These are phyloP conservation scores for Proctacanthus coquilletti DNA, from an alignment of 1,140 invertebrate species.

Conservation along the genomic window DNA sequence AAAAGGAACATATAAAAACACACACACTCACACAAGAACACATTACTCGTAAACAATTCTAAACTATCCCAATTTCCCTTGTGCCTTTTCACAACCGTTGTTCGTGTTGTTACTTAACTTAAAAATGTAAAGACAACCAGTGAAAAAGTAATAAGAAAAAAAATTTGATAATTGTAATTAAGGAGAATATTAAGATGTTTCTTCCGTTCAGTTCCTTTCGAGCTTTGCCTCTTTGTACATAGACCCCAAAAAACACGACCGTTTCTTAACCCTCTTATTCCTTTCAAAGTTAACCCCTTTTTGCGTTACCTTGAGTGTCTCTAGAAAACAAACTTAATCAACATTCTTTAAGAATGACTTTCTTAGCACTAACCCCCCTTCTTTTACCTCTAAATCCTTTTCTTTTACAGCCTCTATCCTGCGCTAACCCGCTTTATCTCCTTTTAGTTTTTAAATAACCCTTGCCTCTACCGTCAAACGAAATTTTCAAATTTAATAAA, in stretches of 20 bases:
- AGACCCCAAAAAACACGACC: too few relatives aligned
- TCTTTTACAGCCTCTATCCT: too few relatives aligned
- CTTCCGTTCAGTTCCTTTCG: not conserved
- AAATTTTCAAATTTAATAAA: not conserved
- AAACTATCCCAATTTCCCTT: slow-evolving; percentile 1
- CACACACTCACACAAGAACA: too few relatives aligned
- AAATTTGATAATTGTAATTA: not conserved
- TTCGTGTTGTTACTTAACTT: not conserved
- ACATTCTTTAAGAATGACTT: too few relatives aligned
- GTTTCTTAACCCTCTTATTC: too few relatives aligned
- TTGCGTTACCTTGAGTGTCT: too few relatives aligned
- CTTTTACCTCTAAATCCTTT: too few relatives aligned
- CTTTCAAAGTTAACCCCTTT: too few relatives aligned
- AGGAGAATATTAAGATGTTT: not conserved
- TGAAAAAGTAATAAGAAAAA: not conserved
- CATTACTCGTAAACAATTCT: too few relatives aligned
- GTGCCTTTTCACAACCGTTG: not conserved
- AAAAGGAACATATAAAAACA: too few relatives aligned
- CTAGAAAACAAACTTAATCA: too few relatives aligned
- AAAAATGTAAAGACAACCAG: not conserved
- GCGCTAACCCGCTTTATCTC: not conserved
- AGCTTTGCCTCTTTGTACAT: not conserved
- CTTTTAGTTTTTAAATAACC: not conserved
- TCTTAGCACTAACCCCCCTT: too few relatives aligned
- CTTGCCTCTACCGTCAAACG: not conserved